Evolutionary conservation across 1,140 invertebrate genomes (phyloP).

Genomic region (Drosophila takahashii): DNA sequence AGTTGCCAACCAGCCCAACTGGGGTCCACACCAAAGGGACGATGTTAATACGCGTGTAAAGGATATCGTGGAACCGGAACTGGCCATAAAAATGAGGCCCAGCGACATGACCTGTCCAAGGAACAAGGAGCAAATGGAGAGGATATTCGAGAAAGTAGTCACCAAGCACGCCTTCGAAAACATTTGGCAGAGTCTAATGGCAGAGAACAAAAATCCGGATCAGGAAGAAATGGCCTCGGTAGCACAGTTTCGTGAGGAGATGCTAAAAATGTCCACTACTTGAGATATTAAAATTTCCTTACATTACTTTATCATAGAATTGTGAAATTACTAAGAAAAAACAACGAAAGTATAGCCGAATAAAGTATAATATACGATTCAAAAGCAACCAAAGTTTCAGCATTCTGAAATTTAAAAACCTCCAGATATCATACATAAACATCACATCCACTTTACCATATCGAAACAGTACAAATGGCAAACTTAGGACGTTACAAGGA

Average conservation of each 20-base stretch:
- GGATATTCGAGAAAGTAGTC: constrained; percentile 58
- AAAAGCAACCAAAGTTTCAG: not conserved
- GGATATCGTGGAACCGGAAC: constrained; percentile 53
- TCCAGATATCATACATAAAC: not conserved
- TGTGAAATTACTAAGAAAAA: not conserved
- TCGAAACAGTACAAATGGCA: constrained; percentile 11
- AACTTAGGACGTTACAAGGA: constrained; percentile 21
- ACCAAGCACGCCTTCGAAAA: constrained; percentile 30
- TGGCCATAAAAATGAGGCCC: constrained; percentile 20
- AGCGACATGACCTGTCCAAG: constrained; percentile 51
- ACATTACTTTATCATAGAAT: not conserved
- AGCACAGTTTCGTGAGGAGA: constrained; percentile 44
- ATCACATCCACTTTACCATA: not conserved
- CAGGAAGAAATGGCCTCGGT: constrained; percentile 40
- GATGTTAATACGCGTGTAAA: constrained; percentile 20
- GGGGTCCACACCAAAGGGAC: constrained; percentile 12
- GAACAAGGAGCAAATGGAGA: constrained; percentile 43
- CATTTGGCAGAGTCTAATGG: constrained; percentile 49
- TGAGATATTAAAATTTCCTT: not conserved
- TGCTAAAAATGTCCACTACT: not conserved
- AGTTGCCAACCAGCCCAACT: not conserved
- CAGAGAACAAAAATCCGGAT: not conserved
- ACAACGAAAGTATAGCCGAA: not conserved
- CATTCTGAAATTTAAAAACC: not conserved
- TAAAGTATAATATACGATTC: too few relatives aligned